Evolutionary conservation across 2,113 vertebrate genomes (phyloP).

Genomic region (Stictonetta naevosa): DNA sequence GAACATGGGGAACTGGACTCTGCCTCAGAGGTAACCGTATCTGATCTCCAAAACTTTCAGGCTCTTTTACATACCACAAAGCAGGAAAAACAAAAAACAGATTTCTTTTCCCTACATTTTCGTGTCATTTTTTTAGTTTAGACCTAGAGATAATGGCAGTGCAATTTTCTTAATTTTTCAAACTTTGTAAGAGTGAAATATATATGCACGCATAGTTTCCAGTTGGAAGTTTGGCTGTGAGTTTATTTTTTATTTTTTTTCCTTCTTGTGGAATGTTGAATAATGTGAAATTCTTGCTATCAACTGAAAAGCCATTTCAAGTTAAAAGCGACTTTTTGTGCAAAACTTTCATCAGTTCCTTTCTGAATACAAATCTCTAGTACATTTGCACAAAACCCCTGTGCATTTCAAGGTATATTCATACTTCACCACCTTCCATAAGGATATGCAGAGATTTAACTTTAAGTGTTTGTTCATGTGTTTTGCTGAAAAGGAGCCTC

Average conservation of each 20-base stretch:
- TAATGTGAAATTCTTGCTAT: not conserved
- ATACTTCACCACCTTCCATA: not conserved
- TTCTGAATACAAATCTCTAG: not conserved
- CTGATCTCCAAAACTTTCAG: not conserved
- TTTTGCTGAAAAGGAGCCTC: constrained; percentile 8
- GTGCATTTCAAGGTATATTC: constrained; percentile 16
- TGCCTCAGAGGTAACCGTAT: not conserved
- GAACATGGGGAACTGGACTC: not conserved
- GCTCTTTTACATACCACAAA: not conserved
- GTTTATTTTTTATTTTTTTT: not conserved
- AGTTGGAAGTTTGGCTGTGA: not conserved
- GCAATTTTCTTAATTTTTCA: not conserved
- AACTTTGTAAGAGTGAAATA: not conserved
- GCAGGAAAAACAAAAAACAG: not conserved
- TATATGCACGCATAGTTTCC: not conserved
- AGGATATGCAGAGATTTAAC: not conserved
- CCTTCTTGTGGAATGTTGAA: not conserved
- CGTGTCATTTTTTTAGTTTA: not conserved
- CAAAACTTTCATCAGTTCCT: not conserved
- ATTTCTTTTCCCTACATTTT: not conserved
- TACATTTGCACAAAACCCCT: not conserved
- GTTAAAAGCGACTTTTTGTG: not conserved
- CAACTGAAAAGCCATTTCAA: not conserved
- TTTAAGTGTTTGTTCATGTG: constrained; percentile 11
- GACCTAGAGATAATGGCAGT: not conserved